Percentiles rank a stretch among this genome's conserved stretches.
These are phyloP conservation scores for Nymphalis urticae DNA, from an alignment of 2,888 invertebrate species.

Conservation along the genomic window DNA sequence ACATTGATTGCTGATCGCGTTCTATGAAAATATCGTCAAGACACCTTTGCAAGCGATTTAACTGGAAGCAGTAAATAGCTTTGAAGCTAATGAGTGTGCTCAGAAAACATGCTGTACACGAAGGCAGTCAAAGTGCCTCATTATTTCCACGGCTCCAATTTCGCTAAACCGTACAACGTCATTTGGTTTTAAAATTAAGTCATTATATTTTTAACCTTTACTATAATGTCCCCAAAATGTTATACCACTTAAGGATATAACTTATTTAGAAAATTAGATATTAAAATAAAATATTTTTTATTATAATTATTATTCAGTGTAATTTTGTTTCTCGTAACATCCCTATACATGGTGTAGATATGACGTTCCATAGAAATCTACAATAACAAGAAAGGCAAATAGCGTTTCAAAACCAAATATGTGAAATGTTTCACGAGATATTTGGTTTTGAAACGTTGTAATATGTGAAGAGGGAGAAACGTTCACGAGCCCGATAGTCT, in stretches of 20 bases:
- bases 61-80: constrained; percentile 34
- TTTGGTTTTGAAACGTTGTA: too few relatives aligned
- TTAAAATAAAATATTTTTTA: background rate
- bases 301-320: background rate
- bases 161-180: constrained; percentile 19
- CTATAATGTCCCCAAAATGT: background rate
- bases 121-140: constrained; percentile 21
- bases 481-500: too few relatives aligned
- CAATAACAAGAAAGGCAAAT: too few relatives aligned
- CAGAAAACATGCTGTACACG: constrained; percentile 35
- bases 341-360: too few relatives aligned
- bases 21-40: constrained; percentile 25
- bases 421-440: too few relatives aligned
- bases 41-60: constrained; percentile 36
- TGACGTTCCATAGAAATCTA: too few relatives aligned
- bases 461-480: too few relatives aligned
- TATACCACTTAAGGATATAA: background rate
- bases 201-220: constrained; percentile 10
- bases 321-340: too few relatives aligned
- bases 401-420: too few relatives aligned
- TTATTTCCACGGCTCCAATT: constrained; percentile 30
- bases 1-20: constrained; percentile 4
- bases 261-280: background rate
- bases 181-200: constrained; percentile 24
- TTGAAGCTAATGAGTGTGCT: constrained; percentile 38